Evolutionary conservation across 2,888 invertebrate species (phyloP), one percentile per base, ranked within the genome.

Genomic region (Pterostichus madidus): DNA sequence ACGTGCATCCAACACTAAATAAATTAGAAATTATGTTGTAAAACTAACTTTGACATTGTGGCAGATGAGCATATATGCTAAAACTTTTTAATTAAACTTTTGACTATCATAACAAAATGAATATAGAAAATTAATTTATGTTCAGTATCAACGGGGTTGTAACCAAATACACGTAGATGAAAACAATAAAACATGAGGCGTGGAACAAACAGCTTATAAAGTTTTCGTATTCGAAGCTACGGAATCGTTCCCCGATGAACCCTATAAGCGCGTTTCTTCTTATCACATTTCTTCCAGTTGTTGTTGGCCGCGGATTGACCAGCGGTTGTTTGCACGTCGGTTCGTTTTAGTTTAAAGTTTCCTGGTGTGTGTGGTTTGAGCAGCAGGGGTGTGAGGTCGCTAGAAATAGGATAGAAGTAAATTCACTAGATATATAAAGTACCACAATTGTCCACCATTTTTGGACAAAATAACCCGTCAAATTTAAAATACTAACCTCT

Each of bases 301-400:
- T 76, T 53, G 80, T 80, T 35, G 8, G 46, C 64, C 35, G 52
- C 35, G 35, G 52, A 49, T 5, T 68, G 64, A 64, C 68, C 68
- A 44, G 68, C 68, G 68, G 68, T 32, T 80, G 80, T 80, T 80
- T 64, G 80, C 80, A 80, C 80, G 64, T 80, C 44, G 68, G 80
- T 80, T 80, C 68, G 80, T 80, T 80, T n/a, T 80, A 80, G 80
- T 80, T 80, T 80, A 68, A 80, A 80, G 80, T 80, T 80, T 79
- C 32, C 31, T 24, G 52, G 64, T 59, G 39, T 31, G 35, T 10
- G 17, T 17, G 53, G 39, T n/a, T 11, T 17, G 15, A 13, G 68
- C 4, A 24, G 39, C 39, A 13, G 11, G 39, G 52, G 52, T 13
- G 56, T 13, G 56, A 17, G 10, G 10, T 49, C 10, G 49, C 5